These are phyloP conservation scores for Luidia sarsii DNA, from an alignment of 53 echinoderm and acorn worm species.

Conservation along the genomic window DNA sequence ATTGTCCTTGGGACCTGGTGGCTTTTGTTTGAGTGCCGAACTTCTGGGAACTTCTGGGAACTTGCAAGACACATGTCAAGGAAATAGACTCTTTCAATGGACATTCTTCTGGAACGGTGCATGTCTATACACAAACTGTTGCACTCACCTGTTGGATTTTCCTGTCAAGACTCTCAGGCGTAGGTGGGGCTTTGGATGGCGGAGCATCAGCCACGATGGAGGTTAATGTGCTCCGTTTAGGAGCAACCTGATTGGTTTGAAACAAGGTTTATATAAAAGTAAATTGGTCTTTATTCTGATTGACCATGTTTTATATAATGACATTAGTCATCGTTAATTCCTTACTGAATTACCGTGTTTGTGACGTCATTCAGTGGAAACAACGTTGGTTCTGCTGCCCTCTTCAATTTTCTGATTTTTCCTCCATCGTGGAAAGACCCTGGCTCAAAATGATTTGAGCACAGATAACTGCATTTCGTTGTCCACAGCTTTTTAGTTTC, in stretches of 20 bases:
- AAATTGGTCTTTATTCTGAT: not conserved
- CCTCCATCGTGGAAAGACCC: not conserved
- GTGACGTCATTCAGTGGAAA: not conserved
- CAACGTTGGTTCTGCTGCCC: constrained; percentile 1
- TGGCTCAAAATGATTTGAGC: not conserved
- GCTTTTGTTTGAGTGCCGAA: no score
- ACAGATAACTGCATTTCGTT: not conserved
- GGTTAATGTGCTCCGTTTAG: not conserved
- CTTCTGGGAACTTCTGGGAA: no score
- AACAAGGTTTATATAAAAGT: not conserved
- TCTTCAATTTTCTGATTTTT: not conserved
- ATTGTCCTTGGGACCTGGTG: no score
- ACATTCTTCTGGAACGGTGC: no score
- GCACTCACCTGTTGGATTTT: constrained; percentile 2
- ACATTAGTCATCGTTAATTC: no score
- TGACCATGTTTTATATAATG: not conserved
- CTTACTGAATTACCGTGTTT: constrained; percentile 12
- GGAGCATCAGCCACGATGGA: constrained; percentile 5
- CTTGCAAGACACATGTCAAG: no score
- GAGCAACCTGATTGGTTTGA: no score
- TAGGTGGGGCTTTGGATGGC: not conserved
- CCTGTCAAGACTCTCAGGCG: not conserved
- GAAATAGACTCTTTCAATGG: no score
- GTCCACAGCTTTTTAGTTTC: not conserved
- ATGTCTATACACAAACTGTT: no score